Base-by-base conservation (phyloP, 2,888 invertebrate species). In the Acrobeloides nanus region DNA sequence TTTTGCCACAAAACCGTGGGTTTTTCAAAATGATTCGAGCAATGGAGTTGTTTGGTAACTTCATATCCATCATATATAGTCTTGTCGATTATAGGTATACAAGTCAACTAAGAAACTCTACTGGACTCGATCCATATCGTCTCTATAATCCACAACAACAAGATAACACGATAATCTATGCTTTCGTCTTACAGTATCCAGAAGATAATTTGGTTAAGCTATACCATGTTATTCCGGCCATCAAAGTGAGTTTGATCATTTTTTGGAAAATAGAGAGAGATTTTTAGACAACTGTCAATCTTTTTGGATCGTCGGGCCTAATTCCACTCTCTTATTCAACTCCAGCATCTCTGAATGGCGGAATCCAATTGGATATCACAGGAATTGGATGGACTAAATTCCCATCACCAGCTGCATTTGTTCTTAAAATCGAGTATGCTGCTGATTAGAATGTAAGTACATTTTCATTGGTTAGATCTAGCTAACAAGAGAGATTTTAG, bases 21-120 rank as follows among this genome's bases (percentile, higher is more conserved):
- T 61, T 18, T 62, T 67, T 54, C 78, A 78, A 60, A 79, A 77
- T 54, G 78, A 78, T 69, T 82, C 85, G 1, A 42, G 46, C 2
- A 23, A 12, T n/a, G n/a, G n/a, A n/a, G n/a, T n/a, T n/a, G n/a
- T n/a, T n/a, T n/a, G n/a, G n/a, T n/a, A n/a, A n/a, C n/a, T n/a
- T n/a, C n/a, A n/a, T n/a, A n/a, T n/a, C n/a, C n/a, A n/a, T n/a
- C n/a, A n/a, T n/a, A n/a, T n/a, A n/a, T n/a, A n/a, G n/a, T n/a
- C n/a, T n/a, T n/a, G n/a, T n/a, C n/a, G n/a, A n/a, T n/a, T n/a
- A 34, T 37, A 61, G 61, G 64, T 63, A 63, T 49, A 68, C 69
- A 2, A 61, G 62, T 3, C 51, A 50, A 37, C 49, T 64, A 27
- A 57, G 58, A 12, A 44, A 56, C n/a, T 33, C 15, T 24, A 38